A percentile compares a stretch with the other conserved stretches of the same genome.
phyloP scores from a whole-genome alignment of 2,797 vertebrate species.

The Distichodus sexfasciatus region DNA sequence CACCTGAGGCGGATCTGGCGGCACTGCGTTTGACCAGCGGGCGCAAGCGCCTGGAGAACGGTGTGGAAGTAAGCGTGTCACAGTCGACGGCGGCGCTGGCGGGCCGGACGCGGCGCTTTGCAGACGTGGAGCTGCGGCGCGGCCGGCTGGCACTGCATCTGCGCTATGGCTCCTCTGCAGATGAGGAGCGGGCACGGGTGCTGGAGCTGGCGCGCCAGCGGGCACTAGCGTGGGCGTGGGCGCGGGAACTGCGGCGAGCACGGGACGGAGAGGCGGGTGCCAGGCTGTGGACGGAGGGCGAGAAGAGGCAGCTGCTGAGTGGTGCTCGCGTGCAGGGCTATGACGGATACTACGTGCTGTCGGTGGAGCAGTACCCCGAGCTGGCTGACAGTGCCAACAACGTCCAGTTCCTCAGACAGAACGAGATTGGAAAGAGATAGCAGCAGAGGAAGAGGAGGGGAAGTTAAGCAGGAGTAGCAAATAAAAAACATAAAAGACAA shows the following conservation, averaged over 20 bases:
- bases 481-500: no score
- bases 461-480: no score
- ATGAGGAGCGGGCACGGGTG: conserved; percentile 93
- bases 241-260: conserved; percentile 90
- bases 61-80: conserved; percentile 94
- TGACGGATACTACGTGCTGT: conserved; percentile 98
- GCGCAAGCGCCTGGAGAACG: conserved; percentile 92
- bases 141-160: conserved; percentile 89
- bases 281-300: conserved; percentile 95
- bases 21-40: conserved; percentile 91
- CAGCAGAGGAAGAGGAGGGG: conserved; percentile 59
- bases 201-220: conserved; percentile 93
- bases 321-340: conserved; percentile 94
- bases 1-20: conserved; percentile 91
- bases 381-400: conserved; percentile 96
- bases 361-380: conserved; percentile 98
- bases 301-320: conserved; percentile 95
- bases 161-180: conserved; percentile 93
- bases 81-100: conserved; percentile 96
- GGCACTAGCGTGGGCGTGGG: conserved; percentile 90
- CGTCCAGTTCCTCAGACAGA: conserved; percentile 98
- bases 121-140: conserved; percentile 91
- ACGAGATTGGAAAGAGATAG: conserved; percentile 99
- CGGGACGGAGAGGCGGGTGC: conserved; percentile 93
- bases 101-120: conserved; percentile 94